phyloP scores from a whole-genome alignment of 1,140 invertebrate genomes.

The Sycophaga agraensis region DNA sequence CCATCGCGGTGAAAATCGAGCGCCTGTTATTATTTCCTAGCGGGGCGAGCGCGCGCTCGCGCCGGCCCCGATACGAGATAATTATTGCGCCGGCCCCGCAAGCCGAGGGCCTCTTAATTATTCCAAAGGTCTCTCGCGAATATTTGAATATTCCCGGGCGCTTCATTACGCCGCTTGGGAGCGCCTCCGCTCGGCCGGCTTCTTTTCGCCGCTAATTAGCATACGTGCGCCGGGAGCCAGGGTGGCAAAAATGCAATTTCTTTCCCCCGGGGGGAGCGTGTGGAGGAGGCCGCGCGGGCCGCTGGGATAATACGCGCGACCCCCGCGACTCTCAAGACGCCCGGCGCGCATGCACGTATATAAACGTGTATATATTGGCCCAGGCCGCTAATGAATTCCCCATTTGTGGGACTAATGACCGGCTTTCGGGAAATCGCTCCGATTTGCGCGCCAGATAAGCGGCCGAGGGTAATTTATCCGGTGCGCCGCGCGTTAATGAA shows the following conservation, averaged over 20 bases:
- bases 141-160: conserved; percentile 12
- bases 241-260: conserved; percentile 24
- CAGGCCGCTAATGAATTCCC: conserved; percentile 14
- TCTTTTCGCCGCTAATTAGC: conserved; percentile 22
- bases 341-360: not conserved
- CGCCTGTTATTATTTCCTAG: conserved; percentile 19
- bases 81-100: conserved; percentile 4
- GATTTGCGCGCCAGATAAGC: too few relatives aligned
- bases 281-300: not conserved
- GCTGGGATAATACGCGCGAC: conserved; percentile 1
- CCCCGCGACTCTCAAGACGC: conserved; percentile 19
- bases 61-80: conserved; percentile 6
- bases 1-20: conserved; percentile 22
- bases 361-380: too few relatives aligned
- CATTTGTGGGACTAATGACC: conserved; percentile 9
- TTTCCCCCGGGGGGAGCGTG: not conserved
- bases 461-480: too few relatives aligned
- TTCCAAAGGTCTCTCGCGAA: not conserved
- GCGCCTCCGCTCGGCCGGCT: not conserved
- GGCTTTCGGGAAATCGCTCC: not conserved
- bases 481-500: not conserved
- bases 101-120: conserved; percentile 5
- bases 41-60: too few relatives aligned
- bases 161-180: conserved; percentile 16
- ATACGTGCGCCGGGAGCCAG: not conserved